Conservation (phyloP, 2,113 vertebrate species). For the Collichthys lucidus region DNA sequence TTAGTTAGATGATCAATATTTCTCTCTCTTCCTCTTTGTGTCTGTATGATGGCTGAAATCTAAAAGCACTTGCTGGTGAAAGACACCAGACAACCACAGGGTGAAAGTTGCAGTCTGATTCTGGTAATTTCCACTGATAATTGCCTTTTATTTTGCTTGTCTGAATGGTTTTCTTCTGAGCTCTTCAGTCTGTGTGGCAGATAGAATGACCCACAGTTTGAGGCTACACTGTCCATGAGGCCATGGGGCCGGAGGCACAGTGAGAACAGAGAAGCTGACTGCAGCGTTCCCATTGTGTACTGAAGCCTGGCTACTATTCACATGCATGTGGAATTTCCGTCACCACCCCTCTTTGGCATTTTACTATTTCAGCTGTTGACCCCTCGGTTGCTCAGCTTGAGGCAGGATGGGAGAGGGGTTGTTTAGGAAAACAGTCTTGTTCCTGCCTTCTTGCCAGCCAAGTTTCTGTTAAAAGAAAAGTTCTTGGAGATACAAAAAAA, state of each 20-base stretch:
- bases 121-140: neutral
- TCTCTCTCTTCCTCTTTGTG: constrained; percentile 1
- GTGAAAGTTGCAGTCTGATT: neutral
- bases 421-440: constrained; percentile 13
- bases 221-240: neutral
- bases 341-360: constrained; percentile 65
- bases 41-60: constrained; percentile 5
- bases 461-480: neutral
- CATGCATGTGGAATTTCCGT: constrained; percentile 76
- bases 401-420: constrained; percentile 39
- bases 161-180: neutral
- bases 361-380: constrained; percentile 70
- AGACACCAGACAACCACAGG: neutral
- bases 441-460: constrained; percentile 9
- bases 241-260: neutral
- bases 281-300: constrained; percentile 72
- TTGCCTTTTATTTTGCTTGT: neutral
- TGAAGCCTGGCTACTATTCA: constrained; percentile 58
- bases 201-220: neutral
- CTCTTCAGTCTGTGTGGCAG: neutral
- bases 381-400: constrained; percentile 32
- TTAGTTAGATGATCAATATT: constrained; percentile 36
- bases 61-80: neutral
- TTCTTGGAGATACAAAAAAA: neutral
- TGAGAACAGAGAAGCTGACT: constrained; percentile 66